phyloP scores from a whole-genome alignment of 2,113 vertebrate genomes.

The Coptodon rendalli region DNA sequence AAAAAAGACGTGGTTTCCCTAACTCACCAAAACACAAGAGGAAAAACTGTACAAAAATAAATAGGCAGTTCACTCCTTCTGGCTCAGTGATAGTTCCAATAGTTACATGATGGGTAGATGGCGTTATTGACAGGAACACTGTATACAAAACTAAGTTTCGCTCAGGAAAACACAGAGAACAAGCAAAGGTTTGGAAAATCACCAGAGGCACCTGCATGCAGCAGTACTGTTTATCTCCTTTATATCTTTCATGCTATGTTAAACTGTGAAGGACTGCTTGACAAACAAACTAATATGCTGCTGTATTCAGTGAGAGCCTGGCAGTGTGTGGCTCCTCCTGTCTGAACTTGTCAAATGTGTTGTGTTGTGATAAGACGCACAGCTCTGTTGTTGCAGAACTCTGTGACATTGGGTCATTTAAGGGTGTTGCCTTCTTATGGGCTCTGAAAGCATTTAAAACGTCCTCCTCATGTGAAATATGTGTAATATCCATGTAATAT shows the following conservation, averaged over 20 bases:
- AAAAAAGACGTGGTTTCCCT: background rate
- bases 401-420: background rate
- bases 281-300: background rate
- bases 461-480: conserved; percentile 23
- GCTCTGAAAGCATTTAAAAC: background rate
- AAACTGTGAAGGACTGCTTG: background rate
- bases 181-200: background rate
- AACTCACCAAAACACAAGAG: background rate
- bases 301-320: background rate
- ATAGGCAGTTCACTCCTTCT: background rate
- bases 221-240: background rate
- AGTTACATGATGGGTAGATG: background rate
- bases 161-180: background rate
- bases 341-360: background rate
- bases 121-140: background rate
- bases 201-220: background rate
- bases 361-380: background rate
- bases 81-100: background rate
- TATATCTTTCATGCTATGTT: background rate
- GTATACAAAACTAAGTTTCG: background rate
- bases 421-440: conserved; percentile 34
- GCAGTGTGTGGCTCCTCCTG: background rate
- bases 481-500: conserved; percentile 21
- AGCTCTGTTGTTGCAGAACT: background rate
- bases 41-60: background rate